These are phyloP conservation scores for Pangasianodon gigas DNA, from an alignment of 2,113 vertebrate genomes.

Conservation along the genomic window DNA sequence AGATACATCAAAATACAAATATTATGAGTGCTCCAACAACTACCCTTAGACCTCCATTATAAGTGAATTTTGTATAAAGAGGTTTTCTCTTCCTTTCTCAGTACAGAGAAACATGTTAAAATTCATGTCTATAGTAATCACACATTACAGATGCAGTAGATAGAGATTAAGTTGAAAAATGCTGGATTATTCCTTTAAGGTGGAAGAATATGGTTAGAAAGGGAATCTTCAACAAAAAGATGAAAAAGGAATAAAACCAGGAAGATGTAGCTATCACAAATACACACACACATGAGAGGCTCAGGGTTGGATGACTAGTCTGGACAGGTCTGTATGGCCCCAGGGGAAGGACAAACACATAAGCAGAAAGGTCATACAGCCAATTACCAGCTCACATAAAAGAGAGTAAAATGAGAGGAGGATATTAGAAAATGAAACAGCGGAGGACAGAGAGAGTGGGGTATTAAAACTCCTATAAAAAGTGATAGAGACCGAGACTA, in stretches of 20 bases:
- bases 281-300: neutral
- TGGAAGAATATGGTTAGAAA: neutral
- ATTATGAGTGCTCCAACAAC: neutral
- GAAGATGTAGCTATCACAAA: neutral
- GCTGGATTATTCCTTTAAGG: neutral
- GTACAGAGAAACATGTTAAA: neutral
- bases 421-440: neutral
- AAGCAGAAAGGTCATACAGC: slow-evolving; percentile 44
- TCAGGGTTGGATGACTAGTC: slow-evolving; percentile 10
- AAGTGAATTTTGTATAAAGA: neutral
- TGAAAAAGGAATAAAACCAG: neutral
- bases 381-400: slow-evolving; percentile 44
- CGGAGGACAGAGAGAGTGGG: neutral
- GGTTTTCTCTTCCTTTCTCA: neutral
- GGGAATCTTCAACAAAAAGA: neutral
- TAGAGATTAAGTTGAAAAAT: neutral
- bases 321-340: slow-evolving; percentile 24
- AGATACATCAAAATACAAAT: neutral
- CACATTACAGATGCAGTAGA: neutral
- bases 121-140: neutral
- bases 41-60: neutral
- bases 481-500: neutral
- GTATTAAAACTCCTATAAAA: neutral
- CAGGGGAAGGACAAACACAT: slow-evolving; percentile 20
- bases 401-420: neutral